Percentiles rank a stretch among this genome's conserved stretches.
phyloP scores from a whole-genome alignment of 2,888 invertebrate species.

The Epistrophe grossulariae region DNA sequence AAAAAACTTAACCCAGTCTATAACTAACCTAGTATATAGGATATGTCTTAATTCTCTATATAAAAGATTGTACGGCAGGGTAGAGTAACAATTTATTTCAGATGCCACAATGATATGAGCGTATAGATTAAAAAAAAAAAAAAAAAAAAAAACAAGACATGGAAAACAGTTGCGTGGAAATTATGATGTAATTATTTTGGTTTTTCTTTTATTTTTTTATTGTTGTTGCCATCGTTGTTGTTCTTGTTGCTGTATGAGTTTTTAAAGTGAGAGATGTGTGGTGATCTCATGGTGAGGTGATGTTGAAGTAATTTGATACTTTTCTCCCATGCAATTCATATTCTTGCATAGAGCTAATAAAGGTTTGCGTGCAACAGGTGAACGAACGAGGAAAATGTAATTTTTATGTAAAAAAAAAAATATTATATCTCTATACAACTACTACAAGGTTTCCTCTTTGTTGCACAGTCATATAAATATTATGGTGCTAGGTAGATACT shows the following conservation, averaged over 20 bases:
- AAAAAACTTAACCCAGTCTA: neutral
- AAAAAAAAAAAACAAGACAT: neutral
- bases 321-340: constrained; percentile 70
- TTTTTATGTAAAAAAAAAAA: constrained; percentile 8
- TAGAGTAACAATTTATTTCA: constrained; percentile 59
- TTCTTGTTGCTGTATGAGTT: neutral
- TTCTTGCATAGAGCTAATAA: constrained; percentile 57
- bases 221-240: neutral
- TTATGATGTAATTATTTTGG: constrained; percentile 71
- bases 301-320: constrained; percentile 67
- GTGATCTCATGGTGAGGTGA: constrained; percentile 2
- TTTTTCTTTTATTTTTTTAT: constrained; percentile 30
- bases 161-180: constrained; percentile 62
- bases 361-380: constrained; percentile 73
- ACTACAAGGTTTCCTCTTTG: neutral
- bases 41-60: constrained; percentile 19
- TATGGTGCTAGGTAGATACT: neutral
- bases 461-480: neutral
- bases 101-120: constrained; percentile 34
- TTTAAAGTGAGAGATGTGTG: constrained; percentile 38
- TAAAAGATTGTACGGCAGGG: neutral
- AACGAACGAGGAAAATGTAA: constrained; percentile 44
- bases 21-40: neutral
- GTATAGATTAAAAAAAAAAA: neutral
- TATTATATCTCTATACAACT: neutral